Evolutionary conservation across 2,797 vertebrate species (phyloP).

Genomic region (Mormyrops attenuatus): DNA sequence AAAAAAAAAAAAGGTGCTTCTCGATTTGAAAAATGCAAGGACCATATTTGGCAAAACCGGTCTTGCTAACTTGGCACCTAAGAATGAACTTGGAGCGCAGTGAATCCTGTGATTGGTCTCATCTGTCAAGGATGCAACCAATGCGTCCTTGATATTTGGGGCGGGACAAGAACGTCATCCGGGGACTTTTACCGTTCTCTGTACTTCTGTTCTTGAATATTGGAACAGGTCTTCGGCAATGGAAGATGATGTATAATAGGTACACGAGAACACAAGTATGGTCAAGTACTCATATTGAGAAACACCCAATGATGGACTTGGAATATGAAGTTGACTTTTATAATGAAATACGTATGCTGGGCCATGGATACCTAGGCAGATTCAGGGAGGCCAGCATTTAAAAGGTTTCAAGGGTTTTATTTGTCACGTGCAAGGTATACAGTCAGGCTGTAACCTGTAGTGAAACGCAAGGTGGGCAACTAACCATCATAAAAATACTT

Average conservation of each 20-base stretch:
- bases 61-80: background rate
- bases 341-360: background rate
- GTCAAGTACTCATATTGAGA: background rate
- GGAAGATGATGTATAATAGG: background rate
- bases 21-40: background rate
- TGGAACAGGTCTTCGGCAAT: background rate
- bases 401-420: background rate
- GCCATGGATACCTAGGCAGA: background rate
- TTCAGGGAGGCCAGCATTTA: background rate
- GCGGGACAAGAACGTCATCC: background rate
- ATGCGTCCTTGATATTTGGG: background rate
- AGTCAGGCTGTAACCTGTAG: background rate
- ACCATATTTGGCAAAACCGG: background rate
- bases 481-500: background rate
- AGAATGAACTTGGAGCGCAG: background rate
- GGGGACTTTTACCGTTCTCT: background rate
- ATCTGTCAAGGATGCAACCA: background rate
- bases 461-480: background rate
- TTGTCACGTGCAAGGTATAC: background rate
- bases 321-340: background rate
- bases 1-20: background rate
- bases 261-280: background rate
- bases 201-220: background rate
- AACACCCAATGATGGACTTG: background rate
- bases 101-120: background rate